Evolutionary conservation across 2,113 vertebrate genomes (phyloP).

Genomic region (Petrocephalus zakoni): DNA sequence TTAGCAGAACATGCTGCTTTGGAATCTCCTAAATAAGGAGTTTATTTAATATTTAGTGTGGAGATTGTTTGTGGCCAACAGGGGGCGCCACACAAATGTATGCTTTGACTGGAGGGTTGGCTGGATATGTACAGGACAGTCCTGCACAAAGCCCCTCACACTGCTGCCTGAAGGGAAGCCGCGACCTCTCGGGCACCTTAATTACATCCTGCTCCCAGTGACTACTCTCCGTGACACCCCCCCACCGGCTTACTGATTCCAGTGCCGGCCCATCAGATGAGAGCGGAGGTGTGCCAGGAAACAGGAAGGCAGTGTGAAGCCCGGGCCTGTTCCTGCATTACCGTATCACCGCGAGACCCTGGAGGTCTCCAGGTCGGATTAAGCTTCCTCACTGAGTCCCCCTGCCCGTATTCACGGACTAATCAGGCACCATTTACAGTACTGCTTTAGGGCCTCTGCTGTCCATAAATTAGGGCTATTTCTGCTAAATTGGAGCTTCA

Average conservation of each 20-base stretch:
- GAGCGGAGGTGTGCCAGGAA: not conserved
- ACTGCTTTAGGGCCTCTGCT: not conserved
- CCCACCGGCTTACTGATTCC: not conserved
- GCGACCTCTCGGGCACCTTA: constrained; percentile 5
- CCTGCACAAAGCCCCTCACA: not conserved
- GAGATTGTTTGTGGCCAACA: not conserved
- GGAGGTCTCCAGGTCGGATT: not conserved
- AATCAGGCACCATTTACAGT: not conserved
- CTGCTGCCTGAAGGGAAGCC: not conserved
- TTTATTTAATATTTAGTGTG: not conserved
- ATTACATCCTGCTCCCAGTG: constrained; percentile 17
- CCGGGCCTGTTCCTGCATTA: not conserved
- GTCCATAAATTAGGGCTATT: not conserved
- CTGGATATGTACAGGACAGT: not conserved
- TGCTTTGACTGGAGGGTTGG: not conserved
- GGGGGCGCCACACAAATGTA: not conserved
- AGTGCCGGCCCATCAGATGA: not conserved
- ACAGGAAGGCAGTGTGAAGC: not conserved
- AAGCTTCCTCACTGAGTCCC: not conserved
- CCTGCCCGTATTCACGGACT: not conserved
- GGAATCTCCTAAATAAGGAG: not conserved
- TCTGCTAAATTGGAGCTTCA: not conserved
- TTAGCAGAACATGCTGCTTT: not conserved
- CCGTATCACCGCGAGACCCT: not conserved
- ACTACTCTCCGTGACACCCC: not conserved